phyloP scores from a whole-genome alignment of 2,888 invertebrate genomes.

The Morpho achilles region DNA sequence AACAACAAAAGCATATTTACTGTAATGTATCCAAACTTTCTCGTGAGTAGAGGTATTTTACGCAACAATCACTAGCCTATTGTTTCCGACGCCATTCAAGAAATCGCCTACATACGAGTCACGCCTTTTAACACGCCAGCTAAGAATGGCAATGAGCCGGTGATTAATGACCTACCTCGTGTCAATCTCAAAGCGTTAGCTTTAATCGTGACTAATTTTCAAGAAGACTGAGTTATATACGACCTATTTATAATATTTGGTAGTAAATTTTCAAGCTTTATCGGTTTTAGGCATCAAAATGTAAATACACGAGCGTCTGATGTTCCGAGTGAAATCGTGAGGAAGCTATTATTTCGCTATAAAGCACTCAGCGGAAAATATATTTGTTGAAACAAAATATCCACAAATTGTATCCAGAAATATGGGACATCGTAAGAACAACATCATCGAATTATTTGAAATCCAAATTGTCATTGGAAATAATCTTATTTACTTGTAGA shows the following conservation, averaged over 20 bases:
- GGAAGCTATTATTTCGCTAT: conserved; percentile 1
- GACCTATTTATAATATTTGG: neutral
- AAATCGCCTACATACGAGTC: conserved; percentile 43
- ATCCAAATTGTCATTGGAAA: conserved; percentile 5
- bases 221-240: neutral
- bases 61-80: conserved; percentile 45
- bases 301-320: neutral
- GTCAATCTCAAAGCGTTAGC: conserved; percentile 32
- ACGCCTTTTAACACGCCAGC: conserved; percentile 40
- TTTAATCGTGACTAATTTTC: conserved; percentile 30
- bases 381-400: conserved; percentile 4
- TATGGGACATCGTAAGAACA: conserved; percentile 4
- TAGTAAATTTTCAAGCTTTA: neutral
- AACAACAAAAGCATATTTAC: conserved; percentile 13
- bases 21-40: conserved; percentile 22
- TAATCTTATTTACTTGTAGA: conserved; percentile 1
- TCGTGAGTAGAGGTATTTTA: conserved; percentile 34
- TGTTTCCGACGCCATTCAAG: conserved; percentile 48
- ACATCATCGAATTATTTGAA: conserved; percentile 3
- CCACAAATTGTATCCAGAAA: conserved; percentile 7
- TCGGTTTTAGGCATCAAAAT: neutral
- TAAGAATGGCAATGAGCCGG: conserved; percentile 43
- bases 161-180: conserved; percentile 43
- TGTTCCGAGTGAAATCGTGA: conserved; percentile 4
- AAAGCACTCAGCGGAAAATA: conserved; percentile 1